Base-by-base conservation (phyloP, 2,113 vertebrate genomes). In the Apeltes quadracus region DNA sequence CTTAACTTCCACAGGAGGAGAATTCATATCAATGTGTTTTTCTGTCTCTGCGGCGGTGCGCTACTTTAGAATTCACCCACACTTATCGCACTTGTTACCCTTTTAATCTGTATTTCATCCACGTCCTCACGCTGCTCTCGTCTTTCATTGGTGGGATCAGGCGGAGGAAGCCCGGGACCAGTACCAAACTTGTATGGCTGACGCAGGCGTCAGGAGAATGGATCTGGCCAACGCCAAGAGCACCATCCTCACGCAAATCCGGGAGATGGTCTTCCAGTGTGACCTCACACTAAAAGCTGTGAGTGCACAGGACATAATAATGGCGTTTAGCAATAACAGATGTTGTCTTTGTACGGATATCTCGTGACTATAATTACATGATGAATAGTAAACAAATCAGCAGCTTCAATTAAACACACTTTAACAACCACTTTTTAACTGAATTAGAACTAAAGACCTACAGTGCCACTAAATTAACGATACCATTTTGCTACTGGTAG, bases 251-350 rank as follows among this genome's bases (percentile, higher is more conserved):
- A 92, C 93, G 32, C 96, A 97, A 85, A 93, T 98, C 71, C 91
- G 96, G 63, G 95, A 97, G 86, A 95, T 96, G 87, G 91, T 99
- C 84, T 97, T 95, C 83, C 98, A 98, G 84, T 98, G 97, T 91
- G 98, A 99, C 91, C 95, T 98, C 75, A 99, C 98, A 12, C 95
- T 98, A 78, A 99, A 99, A 95, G 96, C 97, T 80, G 98, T 98
- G 90, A 95, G 96, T 89, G 13, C 4, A 32, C 27, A 36, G 1
- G 15, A 18, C 18, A n/a, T 59, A 11, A 14, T 61, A 22, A 44
- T 34, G n/a, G 15, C 10, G 32, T 25, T 23, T 38, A 9, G 53
- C 48, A 36, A 2, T 54, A 46, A 29, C 9, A 9, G 29, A n/a
- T 48, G 7, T 15, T 34, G 7, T 10, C 27, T 61, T 6, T 8